These are phyloP conservation scores for Brachylomia viminalis DNA, from an alignment of 2,888 invertebrate genomes.

Conservation along the genomic window DNA sequence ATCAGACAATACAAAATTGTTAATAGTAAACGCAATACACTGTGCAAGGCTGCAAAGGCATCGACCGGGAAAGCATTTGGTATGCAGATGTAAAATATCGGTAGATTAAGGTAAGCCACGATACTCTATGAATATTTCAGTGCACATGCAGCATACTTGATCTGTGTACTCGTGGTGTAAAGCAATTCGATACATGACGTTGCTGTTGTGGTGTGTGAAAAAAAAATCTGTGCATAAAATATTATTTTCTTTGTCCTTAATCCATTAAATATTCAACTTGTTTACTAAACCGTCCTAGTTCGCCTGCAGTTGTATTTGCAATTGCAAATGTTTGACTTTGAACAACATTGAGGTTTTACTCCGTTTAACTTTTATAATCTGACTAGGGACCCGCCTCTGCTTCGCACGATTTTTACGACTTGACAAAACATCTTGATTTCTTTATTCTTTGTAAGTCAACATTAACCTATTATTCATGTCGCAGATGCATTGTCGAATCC, in stretches of 20 bases:
- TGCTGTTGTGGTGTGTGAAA: neutral
- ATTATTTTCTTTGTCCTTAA: neutral
- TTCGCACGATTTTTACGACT: neutral
- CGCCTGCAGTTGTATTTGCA: neutral
- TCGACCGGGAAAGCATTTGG: constrained; percentile 26
- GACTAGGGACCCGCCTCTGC: neutral
- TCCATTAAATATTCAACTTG: constrained; percentile 15
- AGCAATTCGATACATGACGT: constrained; percentile 18
- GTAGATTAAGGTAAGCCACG: constrained; percentile 23
- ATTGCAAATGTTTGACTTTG: constrained; percentile 9
- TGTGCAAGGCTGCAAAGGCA: neutral
- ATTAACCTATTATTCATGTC: neutral
- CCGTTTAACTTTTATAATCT: neutral
- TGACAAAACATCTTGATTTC: neutral
- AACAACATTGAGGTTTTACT: constrained; percentile 1
- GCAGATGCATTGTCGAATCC: too few relatives aligned
- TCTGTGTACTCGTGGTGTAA: constrained; percentile 2
- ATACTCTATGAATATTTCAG: constrained; percentile 52
- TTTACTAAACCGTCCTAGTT: constrained; percentile 7
- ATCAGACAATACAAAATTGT: neutral
- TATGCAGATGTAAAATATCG: constrained; percentile 44
- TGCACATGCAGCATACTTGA: constrained; percentile 17
- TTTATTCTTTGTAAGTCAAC: neutral
- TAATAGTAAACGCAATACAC: neutral
- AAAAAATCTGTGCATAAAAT: neutral